Evolutionary conservation across 2,797 vertebrate genomes (phyloP).

Genomic region (Monodelphis domestica): DNA sequence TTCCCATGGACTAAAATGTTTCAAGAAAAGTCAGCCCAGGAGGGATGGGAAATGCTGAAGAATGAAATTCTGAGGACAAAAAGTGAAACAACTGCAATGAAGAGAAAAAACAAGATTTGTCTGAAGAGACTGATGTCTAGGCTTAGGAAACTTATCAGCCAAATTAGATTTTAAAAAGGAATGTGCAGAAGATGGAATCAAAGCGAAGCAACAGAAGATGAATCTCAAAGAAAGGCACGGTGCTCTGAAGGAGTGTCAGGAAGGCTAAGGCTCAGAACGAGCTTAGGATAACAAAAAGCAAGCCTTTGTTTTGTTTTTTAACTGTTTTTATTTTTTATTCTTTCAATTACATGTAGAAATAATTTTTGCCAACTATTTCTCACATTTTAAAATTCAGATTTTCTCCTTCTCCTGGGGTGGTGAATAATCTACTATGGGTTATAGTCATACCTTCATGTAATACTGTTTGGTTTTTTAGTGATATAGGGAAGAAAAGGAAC

Average conservation of each 20-base stretch:
- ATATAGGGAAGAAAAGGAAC: neutral
- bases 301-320: neutral
- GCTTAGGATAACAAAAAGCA: neutral
- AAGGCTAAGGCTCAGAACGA: neutral
- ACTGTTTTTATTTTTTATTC: no score
- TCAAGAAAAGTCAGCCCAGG: neutral
- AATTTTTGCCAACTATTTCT: no score
- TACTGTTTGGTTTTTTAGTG: neutral
- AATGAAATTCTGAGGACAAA: neutral
- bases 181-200: neutral
- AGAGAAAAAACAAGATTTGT: neutral
- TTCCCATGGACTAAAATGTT: neutral
- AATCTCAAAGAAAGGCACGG: neutral
- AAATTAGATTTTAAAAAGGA: neutral
- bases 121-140: neutral
- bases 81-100: neutral
- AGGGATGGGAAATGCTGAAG: neutral
- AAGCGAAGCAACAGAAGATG: neutral
- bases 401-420: no score
- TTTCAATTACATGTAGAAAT: no score
- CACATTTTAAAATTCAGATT: no score
- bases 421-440: no score
- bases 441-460: no score
- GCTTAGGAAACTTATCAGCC: neutral
- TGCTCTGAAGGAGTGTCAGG: neutral